phyloP scores from a whole-genome alignment of 1,140 invertebrate species.

The Bombus soroeensis region DNA sequence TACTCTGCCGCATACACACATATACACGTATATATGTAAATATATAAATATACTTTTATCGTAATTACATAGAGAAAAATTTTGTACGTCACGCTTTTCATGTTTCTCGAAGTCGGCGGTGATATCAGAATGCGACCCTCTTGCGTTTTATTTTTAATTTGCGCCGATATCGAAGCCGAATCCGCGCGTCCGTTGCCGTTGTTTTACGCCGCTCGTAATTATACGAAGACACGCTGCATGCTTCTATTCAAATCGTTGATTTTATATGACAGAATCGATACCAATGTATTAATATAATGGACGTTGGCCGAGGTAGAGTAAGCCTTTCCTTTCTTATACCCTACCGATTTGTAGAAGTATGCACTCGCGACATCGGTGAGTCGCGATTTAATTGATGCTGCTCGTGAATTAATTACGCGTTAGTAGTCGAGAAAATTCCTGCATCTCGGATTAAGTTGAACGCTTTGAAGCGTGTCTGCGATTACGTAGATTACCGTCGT shows the following conservation, averaged over 20 bases:
- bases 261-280: constrained; percentile 9
- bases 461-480: constrained; percentile 16
- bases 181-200: not conserved
- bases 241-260: constrained; percentile 3
- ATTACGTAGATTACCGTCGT: constrained; percentile 43
- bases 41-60: not conserved
- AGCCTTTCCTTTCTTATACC: not conserved
- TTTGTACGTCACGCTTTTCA: constrained; percentile 1
- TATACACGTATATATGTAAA: not conserved
- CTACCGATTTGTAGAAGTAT: not conserved
- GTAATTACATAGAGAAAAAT: constrained; percentile 4
- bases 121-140: constrained; percentile 12
- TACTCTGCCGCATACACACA: not conserved
- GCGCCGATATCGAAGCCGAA: constrained; percentile 29
- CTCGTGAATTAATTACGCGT: constrained; percentile 21
- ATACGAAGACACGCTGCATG: not conserved
- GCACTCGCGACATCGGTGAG: not conserved
- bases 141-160: constrained; percentile 43
- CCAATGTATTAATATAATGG: not conserved
- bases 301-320: not conserved
- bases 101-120: not conserved
- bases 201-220: constrained; percentile 14
- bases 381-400: not conserved
- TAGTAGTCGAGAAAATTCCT: constrained; percentile 23
- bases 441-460: constrained; percentile 7